phyloP scores from a whole-genome alignment of 2,888 invertebrate genomes.

The Tuta absoluta region DNA sequence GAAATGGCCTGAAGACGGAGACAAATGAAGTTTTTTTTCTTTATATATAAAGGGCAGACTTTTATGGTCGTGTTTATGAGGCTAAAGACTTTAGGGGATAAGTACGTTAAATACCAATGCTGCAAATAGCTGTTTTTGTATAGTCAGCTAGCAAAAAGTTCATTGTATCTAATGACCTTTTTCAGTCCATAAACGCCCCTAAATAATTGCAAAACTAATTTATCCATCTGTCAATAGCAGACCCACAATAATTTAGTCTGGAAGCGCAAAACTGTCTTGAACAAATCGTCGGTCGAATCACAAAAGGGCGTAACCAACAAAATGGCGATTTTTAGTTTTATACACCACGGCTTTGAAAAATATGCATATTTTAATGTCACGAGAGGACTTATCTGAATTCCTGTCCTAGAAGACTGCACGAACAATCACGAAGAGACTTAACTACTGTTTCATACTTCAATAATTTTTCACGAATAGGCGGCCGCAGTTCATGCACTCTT shows the following conservation, averaged over 20 bases:
- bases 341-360: too few species aligned
- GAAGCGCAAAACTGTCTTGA: not conserved
- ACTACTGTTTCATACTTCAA: too few species aligned
- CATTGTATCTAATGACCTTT: not conserved
- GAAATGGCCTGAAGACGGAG: conserved; percentile 3
- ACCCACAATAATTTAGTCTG: not conserved
- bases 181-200: not conserved
- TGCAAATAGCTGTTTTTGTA: not conserved
- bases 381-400: too few species aligned
- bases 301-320: too few species aligned
- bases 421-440: too few species aligned
- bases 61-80: conserved; percentile 18
- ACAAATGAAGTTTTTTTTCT: conserved; percentile 7
- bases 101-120: not conserved
- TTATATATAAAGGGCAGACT: not conserved
- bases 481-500: too few species aligned
- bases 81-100: not conserved
- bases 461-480: too few species aligned
- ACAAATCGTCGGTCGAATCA: too few species aligned
- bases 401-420: too few species aligned
- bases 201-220: not conserved
- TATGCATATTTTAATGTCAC: too few species aligned
- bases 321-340: too few species aligned
- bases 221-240: not conserved
- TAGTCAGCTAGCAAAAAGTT: not conserved